These are phyloP conservation scores for Patiria pectinifera DNA, from an alignment of 53 echinoderm and acorn worm species.

Conservation along the genomic window DNA sequence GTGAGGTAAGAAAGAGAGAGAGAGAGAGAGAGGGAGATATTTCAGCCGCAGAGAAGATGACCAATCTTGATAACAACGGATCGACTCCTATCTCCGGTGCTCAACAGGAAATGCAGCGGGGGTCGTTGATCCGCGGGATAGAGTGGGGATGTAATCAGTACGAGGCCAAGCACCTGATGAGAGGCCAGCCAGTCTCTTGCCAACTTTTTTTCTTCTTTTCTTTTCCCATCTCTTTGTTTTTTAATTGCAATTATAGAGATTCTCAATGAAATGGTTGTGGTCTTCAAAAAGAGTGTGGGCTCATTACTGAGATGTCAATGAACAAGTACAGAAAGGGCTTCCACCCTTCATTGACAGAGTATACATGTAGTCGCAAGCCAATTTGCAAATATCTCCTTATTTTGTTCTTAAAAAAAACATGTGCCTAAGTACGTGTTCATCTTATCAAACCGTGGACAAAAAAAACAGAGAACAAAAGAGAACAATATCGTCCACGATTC, in stretches of 20 bases:
- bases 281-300: neutral
- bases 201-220: neutral
- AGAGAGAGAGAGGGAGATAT: conserved; percentile 7
- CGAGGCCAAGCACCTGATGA: conserved; percentile 42
- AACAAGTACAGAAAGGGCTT: neutral
- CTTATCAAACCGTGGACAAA: too few relatives aligned
- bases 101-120: conserved; percentile 45
- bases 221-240: too few relatives aligned
- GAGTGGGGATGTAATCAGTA: neutral
- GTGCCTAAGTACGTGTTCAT: too few relatives aligned
- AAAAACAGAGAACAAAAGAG: too few relatives aligned
- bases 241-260: neutral
- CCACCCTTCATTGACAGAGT: neutral
- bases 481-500: too few relatives aligned
- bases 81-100: conserved; percentile 36
- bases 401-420: too few relatives aligned
- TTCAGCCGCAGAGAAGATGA: conserved; percentile 48
- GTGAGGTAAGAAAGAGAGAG: neutral
- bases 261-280: neutral
- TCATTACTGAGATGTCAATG: neutral
- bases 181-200: neutral
- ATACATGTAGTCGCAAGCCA: too few relatives aligned
- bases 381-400: too few relatives aligned
- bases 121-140: conserved; percentile 25
- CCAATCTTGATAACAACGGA: conserved; percentile 47